Evolutionary conservation across 2,113 vertebrate genomes (phyloP), one percentile per base, ranked within the genome.

Genomic region (Equus przewalskii): DNA sequence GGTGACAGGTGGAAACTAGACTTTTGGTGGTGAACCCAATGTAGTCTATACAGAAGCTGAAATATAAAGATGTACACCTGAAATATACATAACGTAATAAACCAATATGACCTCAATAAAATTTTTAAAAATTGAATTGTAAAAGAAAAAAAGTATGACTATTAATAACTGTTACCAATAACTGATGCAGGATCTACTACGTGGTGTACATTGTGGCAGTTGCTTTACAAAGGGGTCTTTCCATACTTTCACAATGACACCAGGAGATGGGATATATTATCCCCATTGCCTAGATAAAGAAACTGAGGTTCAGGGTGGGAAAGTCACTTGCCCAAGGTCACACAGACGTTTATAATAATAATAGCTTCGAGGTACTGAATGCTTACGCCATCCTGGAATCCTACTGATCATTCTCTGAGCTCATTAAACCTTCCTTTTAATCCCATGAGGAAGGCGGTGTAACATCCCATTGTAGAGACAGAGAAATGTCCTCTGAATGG

Each of bases 391-490:
- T 44, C 28, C 78, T 46, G 78, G 54, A 30, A 26, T 18, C 79
- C 41, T 9, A 13, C 28, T 21, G 54, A 67, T 16, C 28, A 8
- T 49, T 73, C 28, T 62, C 10, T 58, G 28, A 44, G 36, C 36
- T 78, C 30, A 14, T 26, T 18, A 54, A 82, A 15, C 76, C 26
- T 36, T 12, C 6, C 44, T n/a, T 6, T 65, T 15, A 33, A 51
- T 73, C 46, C 49, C 16, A 10, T 16, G 7, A 16, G 51, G 30
- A 76, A 58, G 7, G 41, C 4, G 30, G 6, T 15, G 58, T 21
- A 13, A 54, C 46, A 5, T 2, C 56, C 56, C 46, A 10, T 0
- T 28, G 41, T 21, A 44, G 36, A 15, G 15, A 16, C 6, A 3
- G 46, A n/a, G 14, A 69, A 26, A 28, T 69, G 15, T 51, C 64